A percentile compares a stretch with the other conserved stretches of the same genome.
phyloP scores from a whole-genome alignment of 2,797 vertebrate genomes.

The Nannoperca australis region DNA sequence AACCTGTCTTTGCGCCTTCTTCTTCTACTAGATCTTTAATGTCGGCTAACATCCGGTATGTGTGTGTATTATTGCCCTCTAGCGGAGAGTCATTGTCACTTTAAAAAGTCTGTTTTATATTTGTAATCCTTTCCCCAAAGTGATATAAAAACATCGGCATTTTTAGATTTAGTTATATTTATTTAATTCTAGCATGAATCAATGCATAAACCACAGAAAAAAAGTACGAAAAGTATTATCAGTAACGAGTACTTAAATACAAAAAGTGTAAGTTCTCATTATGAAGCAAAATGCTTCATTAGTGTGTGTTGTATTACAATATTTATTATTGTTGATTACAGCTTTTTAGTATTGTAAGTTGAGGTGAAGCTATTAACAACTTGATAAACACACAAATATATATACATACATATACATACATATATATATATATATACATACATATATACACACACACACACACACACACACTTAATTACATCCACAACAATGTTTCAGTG shows the following conservation, averaged over 20 bases:
- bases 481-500: background rate
- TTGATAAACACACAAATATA: no score
- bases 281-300: background rate
- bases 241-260: no score
- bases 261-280: background rate
- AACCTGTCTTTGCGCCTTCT: background rate
- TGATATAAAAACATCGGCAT: background rate
- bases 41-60: background rate
- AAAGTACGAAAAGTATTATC: background rate
- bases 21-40: background rate
- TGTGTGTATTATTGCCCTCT: conserved; percentile 20
- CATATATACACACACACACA: no score
- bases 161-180: background rate
- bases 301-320: background rate
- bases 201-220: background rate
- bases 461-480: background rate
- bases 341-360: background rate
- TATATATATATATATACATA: no score
- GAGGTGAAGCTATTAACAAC: background rate
- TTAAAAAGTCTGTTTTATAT: background rate
- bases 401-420: no score
- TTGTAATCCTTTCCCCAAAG: no score
- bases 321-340: background rate
- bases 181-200: background rate
- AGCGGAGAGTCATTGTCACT: background rate